These are phyloP conservation scores for Bucorvus abyssinicus DNA, from an alignment of 2,797 vertebrate species.

Conservation along the genomic window DNA sequence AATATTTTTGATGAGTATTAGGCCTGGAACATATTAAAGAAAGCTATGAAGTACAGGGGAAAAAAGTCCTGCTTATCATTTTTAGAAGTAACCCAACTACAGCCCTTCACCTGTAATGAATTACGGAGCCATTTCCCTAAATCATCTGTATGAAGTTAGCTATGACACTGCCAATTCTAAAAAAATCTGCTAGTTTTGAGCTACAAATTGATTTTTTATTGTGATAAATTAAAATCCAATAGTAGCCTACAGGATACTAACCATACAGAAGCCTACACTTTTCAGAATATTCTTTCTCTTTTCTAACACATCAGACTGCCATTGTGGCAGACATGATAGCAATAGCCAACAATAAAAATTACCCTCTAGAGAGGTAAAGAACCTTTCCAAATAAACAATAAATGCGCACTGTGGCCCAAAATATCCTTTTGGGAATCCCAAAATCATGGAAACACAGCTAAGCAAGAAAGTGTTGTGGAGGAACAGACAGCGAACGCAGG, in stretches of 20 bases:
- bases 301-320: not conserved
- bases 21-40: constrained; percentile 2
- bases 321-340: not conserved
- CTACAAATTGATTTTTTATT: constrained; percentile 71
- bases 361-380: not conserved
- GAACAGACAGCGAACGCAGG: not conserved
- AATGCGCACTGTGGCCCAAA: not conserved
- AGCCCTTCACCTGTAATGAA: constrained; percentile 34
- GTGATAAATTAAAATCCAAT: constrained; percentile 73
- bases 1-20: constrained; percentile 49
- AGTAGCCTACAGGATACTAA: constrained; percentile 51
- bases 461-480: not conserved
- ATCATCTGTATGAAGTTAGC: constrained; percentile 47
- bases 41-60: not conserved
- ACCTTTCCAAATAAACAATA: not conserved
- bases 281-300: not conserved
- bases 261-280: constrained; percentile 23
- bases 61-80: not conserved
- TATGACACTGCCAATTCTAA: constrained; percentile 57
- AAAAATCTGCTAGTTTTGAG: constrained; percentile 64
- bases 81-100: constrained; percentile 2
- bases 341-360: not conserved
- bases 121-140: constrained; percentile 49
- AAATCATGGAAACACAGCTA: not conserved
- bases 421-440: not conserved